phyloP scores from a whole-genome alignment of 2,797 vertebrate genomes.

The Schizopygopsis malacanthus region DNA sequence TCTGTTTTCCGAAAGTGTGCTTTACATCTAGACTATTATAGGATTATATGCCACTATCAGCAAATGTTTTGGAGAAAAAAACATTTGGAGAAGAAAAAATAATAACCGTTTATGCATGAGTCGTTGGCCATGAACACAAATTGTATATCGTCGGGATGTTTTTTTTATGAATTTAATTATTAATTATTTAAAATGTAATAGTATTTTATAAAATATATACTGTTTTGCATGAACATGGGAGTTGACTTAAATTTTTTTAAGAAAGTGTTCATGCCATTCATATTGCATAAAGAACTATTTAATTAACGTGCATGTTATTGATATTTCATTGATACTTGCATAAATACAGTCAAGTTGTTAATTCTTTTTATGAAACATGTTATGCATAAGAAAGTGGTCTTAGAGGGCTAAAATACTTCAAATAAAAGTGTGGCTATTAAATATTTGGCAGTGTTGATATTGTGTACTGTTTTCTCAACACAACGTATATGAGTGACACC shows the following conservation, averaged over 20 bases:
- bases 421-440: not conserved
- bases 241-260: not conserved
- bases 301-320: not conserved
- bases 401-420: not conserved
- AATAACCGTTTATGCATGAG: not conserved
- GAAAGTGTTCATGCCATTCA: not conserved
- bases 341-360: too few relatives aligned
- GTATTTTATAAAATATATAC: not conserved
- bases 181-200: not conserved
- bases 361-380: not conserved
- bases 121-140: not conserved
- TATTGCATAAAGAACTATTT: not conserved
- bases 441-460: not conserved
- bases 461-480: slow-evolving; percentile 64
- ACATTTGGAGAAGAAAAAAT: not conserved
- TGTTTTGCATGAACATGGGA: not conserved
- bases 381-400: not conserved
- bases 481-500: slow-evolving; percentile 80
- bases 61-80: not conserved
- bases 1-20: not conserved
- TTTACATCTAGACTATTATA: not conserved
- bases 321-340: not conserved
- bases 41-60: not conserved
- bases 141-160: not conserved
- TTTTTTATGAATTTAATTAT: not conserved